Evolutionary conservation across 2,797 vertebrate genomes (phyloP).

Genomic region (Lepus townsendii): DNA sequence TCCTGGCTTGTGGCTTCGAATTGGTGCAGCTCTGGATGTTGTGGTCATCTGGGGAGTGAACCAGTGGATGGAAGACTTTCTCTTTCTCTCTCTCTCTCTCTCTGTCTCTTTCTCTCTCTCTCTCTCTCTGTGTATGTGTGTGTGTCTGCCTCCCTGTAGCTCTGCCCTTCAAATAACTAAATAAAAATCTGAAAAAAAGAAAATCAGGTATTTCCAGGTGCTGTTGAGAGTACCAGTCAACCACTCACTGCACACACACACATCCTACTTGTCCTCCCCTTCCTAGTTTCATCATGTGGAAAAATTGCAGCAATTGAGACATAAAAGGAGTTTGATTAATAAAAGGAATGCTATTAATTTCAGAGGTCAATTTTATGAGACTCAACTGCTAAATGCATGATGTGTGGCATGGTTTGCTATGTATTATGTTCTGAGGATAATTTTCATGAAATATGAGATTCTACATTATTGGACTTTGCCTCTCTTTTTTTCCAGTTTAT

Average conservation of each 20-base stretch:
- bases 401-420: background rate
- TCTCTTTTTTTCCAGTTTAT: background rate
- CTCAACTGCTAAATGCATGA: background rate
- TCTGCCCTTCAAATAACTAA: no score
- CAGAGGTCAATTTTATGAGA: background rate
- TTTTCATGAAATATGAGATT: background rate
- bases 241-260: background rate
- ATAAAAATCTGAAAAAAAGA: background rate
- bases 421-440: background rate
- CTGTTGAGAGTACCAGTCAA: background rate
- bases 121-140: no score
- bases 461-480: background rate
- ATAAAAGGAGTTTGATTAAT: slow-evolving; percentile 2
- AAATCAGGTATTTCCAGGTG: background rate
- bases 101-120: no score
- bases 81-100: no score
- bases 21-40: no score
- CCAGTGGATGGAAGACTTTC: no score
- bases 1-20: no score
- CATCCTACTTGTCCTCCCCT: background rate
- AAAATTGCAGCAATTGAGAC: background rate
- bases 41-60: no score
- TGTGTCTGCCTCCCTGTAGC: no score
- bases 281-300: background rate
- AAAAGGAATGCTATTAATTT: background rate